Conservation (phyloP, 1,140 invertebrate species). For the Thaumetopoea pityocampa region DNA sequence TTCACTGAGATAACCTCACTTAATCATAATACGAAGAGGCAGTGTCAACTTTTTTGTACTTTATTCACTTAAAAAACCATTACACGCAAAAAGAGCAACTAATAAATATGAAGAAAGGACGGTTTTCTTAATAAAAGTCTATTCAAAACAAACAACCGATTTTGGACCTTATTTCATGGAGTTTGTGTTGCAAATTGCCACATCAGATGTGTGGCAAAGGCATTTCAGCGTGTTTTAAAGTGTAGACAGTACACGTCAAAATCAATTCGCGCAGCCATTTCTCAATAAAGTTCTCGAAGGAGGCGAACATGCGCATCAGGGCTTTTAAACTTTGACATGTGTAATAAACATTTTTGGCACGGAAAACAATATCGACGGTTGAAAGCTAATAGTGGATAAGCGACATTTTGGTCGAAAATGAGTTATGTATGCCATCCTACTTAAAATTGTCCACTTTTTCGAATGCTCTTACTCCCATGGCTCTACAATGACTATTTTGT, state of each 20-base stretch:
- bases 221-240: slow-evolving; percentile 55
- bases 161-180: slow-evolving; percentile 9
- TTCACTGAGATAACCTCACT: too few relatives aligned
- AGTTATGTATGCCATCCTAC: too few relatives aligned
- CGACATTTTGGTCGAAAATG: too few relatives aligned
- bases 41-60: slow-evolving; percentile 40
- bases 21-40: too few relatives aligned
- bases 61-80: slow-evolving; percentile 73
- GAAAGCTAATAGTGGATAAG: too few relatives aligned
- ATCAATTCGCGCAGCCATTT: slow-evolving; percentile 65
- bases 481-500: too few relatives aligned
- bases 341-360: slow-evolving; percentile 14
- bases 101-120: slow-evolving; percentile 58
- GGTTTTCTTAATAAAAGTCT: slow-evolving; percentile 40
- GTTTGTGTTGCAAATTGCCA: slow-evolving; percentile 21
- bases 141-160: slow-evolving; percentile 8
- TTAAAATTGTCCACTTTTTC: too few relatives aligned
- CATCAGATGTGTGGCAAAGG: slow-evolving; percentile 18
- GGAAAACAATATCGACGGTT: too few relatives aligned
- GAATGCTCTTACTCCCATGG: too few relatives aligned
- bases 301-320: slow-evolving; percentile 39
- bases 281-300: slow-evolving; percentile 54
- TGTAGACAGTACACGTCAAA: slow-evolving; percentile 49
- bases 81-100: slow-evolving; percentile 62
- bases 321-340: slow-evolving; percentile 65